Conservation (phyloP, 2,113 vertebrate species). For the Noturus placidus region DNA sequence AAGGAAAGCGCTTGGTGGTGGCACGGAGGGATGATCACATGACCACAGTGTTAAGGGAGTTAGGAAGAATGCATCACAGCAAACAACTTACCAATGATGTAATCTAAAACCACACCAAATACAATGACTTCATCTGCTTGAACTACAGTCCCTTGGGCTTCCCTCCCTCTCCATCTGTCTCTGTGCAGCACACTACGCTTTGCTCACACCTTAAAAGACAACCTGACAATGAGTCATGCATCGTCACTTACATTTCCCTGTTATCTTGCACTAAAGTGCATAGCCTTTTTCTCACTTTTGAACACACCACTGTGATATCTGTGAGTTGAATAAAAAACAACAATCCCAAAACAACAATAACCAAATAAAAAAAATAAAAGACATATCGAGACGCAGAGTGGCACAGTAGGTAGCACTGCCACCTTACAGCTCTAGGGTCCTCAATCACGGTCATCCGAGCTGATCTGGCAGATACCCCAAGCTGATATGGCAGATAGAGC, state of each 20-base stretch:
- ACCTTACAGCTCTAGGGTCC: background rate
- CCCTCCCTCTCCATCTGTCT: background rate
- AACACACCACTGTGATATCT: background rate
- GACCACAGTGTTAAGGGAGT: background rate
- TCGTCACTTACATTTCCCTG: background rate
- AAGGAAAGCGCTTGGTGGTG: background rate
- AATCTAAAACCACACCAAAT: background rate
- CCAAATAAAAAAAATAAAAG: background rate
- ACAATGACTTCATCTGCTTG: constrained; percentile 8
- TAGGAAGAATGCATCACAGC: background rate
- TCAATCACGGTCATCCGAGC: background rate
- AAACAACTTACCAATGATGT: background rate
- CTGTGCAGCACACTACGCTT: background rate
- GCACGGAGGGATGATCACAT: background rate
- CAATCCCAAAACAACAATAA: background rate
- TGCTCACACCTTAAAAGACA: background rate
- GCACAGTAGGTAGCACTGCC: background rate
- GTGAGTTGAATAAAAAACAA: background rate
- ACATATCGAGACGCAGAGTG: background rate
- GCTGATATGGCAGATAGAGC: no score
- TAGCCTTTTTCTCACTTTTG: background rate
- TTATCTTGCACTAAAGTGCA: background rate
- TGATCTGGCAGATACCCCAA: no score
- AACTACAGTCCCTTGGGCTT: background rate
- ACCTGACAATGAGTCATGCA: background rate